Base-by-base conservation (phyloP, 2,797 vertebrate genomes). In the Poeciliopsis turneri region DNA sequence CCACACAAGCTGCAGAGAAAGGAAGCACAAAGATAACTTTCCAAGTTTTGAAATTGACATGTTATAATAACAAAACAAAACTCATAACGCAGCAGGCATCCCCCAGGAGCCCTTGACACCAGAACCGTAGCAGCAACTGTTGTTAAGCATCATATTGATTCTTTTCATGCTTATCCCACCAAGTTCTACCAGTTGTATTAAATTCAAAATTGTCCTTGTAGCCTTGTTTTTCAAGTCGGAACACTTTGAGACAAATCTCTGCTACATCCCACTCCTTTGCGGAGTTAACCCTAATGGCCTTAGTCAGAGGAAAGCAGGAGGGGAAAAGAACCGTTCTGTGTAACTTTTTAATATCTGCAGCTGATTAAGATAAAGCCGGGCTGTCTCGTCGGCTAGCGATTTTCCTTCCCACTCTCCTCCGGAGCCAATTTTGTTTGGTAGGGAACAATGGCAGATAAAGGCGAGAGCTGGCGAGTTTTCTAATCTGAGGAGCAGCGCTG, bases 361-460 rank as follows among this genome's bases (percentile, higher is more conserved):
- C 88, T 92, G 93, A 94, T 92, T 91, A 92, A 94, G 92, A 95
- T 94, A 93, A 95, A 92, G 84, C 83, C 75, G 61, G 87, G 70
- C 84, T 86, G 88, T 85, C 88, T 92, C 51, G 68, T 78, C 80
- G 89, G 82, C 73, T 76, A 68, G 84, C 57, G 83, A 90, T 84
- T 88, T 84, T 81, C 78, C 82, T 86, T 89, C 86, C 84, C 85
- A 84, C 85, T 90, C 80, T 92, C 90, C 85, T 90, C 88, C 83
- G 86, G 89, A 93, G 92, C 89, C 92, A 93, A 92, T 93, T 93
- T 92, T 89, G 82, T 92, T 90, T 91, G 90, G 86, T 92, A 77
- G 85, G 90, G 88, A 92, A 87, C 76, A 88, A 90, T 81, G 84
- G 76, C 86, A 94, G 93, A 95, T 93, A 95, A 95, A 93, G 89